Evolutionary conservation across 2,888 invertebrate species (phyloP), one percentile per base, ranked within the genome.

Genomic region (Leptinotarsa rubiginosa): DNA sequence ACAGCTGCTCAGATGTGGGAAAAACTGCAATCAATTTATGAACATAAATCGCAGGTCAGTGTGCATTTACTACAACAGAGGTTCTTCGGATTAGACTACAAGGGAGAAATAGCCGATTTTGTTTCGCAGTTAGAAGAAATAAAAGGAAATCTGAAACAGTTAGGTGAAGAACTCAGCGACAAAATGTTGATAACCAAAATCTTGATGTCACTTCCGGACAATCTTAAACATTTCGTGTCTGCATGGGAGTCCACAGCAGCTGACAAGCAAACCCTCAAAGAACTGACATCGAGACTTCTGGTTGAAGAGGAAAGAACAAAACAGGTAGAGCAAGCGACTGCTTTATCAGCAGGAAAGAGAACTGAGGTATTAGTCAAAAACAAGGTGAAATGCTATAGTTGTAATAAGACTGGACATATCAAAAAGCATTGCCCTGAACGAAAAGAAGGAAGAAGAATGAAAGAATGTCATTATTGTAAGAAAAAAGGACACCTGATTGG

Each of bases 1-100:
- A 76, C 77, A 22, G 66, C 82, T 56, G 41, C 56, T 22, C 78
- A 82, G 72, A 82, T 83, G 81, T 83, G 81, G 82, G 18, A 22
- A 4, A 83, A 80, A 54, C 65, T 79, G 4, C 73, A 65, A 50
- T 41, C 68, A n/a, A 68, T 81, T 25, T 81, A 79, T 75, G 81
- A 82, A 50, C 72, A 76, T n/a, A 75, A 81, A 73, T 81, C 78
- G 15, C 75, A 75, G 52, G 76, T 81, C 13, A 25, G 22, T 25
- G 22, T 25, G 22, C 22, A 25, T 25, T 25, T 25, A 25, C 22
- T 25, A 25, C 22, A 81, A 15, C 41, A 15, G 20, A 66, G 47
- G 15, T 47, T 47, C 15, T 47, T 47, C 47, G 10, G 13, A 10
- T 47, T 47, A 15, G 47, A 47, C 13, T 47, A 47, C 15, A 47